A percentile compares a stretch with the other conserved stretches of the same genome.
phyloP scores from a whole-genome alignment of 2,113 vertebrate species.

The Petroica traversi region DNA sequence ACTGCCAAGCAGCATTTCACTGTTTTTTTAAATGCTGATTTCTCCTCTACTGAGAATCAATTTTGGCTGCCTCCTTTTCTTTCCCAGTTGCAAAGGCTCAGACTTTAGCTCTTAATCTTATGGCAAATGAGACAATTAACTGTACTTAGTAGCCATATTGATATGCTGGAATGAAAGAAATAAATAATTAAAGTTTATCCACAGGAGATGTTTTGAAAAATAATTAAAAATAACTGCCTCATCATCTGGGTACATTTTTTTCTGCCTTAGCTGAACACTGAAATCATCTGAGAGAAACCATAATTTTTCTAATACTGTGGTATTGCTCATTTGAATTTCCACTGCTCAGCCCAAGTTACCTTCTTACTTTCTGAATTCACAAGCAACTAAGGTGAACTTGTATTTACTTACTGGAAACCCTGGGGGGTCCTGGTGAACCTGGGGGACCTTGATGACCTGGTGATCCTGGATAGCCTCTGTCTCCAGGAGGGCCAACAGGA shows the following conservation, averaged over 20 bases:
- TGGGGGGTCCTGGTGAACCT: conserved; percentile 73
- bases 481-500: conserved; percentile 78
- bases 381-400: neutral
- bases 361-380: neutral
- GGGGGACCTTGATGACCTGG: conserved; percentile 81
- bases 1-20: neutral
- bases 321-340: neutral
- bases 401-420: conserved; percentile 76
- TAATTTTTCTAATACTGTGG: neutral
- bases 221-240: neutral
- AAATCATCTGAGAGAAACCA: neutral
- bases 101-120: neutral
- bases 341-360: neutral
- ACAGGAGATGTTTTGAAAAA: neutral
- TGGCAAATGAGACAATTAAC: neutral
- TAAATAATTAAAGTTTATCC: neutral
- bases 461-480: conserved; percentile 81
- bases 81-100: neutral
- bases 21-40: neutral
- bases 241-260: neutral
- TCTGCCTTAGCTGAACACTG: neutral
- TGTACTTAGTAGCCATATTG: neutral
- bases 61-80: neutral
- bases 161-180: neutral
- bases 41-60: neutral